Evolutionary conservation across 2,888 invertebrate genomes (phyloP), one percentile per base, ranked within the genome.

Genomic region (Eupithecia pulchellata): DNA sequence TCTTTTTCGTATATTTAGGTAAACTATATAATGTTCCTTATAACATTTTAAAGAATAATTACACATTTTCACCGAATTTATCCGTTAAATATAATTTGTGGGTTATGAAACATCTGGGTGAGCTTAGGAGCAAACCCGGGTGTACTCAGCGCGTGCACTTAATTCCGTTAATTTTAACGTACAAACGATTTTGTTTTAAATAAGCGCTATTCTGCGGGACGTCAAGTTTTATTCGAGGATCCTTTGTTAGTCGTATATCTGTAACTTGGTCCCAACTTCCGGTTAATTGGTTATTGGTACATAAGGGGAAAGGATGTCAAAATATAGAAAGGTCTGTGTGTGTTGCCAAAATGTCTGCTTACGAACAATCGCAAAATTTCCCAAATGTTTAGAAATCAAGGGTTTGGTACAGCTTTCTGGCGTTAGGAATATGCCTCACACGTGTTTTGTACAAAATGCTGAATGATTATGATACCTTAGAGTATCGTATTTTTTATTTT

Each of bases 161-260:
- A 90, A 92, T 92, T 89, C 85, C 86, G 87, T 88, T 91, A 91
- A 90, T 91, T 91, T 89, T 88, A 86, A 89, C 86, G 89, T 89
- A 86, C 89, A 87, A 81, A 85, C 84, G 85, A 89, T 90, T 89
- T 81, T 84, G 87, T 75, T 71, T 76, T 64, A 75, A 75, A 77
- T 76, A 76, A 76, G 72, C 74, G 86, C 87, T 89, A 89, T 90
- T 86, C 82, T 85, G 81, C 77, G 79, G 78, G 84, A 86, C 89
- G 84, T 91, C 84, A 89, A 88, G 89, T 90, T 92, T 91, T 88
- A 91, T 85, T 83, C 73, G 32, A 78, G 78, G 79, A 77, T 81
- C 80, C 77, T 79, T 55, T 68, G 64, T 58, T 64, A 84, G 84
- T 88, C 86, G 58, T 87, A 82, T 88, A 84, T 84, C 32, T 67